Percentiles rank a stretch among this genome's conserved stretches.
Evolutionary conservation across 2,113 vertebrate genomes (phyloP).

Genomic region (Cisticola juncidis): DNA sequence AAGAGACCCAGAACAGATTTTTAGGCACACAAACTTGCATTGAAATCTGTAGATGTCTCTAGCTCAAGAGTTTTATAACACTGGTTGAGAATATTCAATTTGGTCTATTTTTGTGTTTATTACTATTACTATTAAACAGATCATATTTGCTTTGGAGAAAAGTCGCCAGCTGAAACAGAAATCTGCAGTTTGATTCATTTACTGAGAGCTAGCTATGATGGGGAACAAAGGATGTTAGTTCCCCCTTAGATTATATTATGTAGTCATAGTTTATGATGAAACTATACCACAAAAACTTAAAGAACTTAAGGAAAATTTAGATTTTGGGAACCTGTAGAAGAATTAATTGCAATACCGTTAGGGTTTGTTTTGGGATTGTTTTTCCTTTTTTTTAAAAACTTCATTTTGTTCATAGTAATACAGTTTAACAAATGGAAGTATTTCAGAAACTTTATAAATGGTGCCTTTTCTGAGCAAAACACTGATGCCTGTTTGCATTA

Average conservation of each 20-base stretch:
- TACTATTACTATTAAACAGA: neutral
- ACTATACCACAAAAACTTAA: neutral
- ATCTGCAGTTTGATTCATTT: neutral
- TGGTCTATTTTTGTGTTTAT: neutral
- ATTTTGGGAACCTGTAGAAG: neutral
- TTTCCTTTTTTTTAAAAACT: neutral
- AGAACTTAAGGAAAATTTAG: neutral
- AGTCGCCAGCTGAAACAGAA: neutral
- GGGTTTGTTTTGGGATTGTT: neutral
- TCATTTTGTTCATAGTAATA: neutral
- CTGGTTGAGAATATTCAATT: neutral
- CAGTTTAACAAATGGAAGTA: neutral
- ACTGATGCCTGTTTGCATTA: neutral
- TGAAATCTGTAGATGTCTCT: neutral
- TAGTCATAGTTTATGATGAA: neutral
- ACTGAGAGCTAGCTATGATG: neutral
- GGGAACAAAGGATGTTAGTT: neutral
- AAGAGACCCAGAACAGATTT: neutral
- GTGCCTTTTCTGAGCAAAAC: neutral
- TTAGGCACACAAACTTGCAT: neutral
- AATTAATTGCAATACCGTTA: neutral
- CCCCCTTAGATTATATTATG: neutral
- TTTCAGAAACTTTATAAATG: neutral
- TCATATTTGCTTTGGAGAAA: neutral
- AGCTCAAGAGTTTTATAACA: neutral